Evolutionary conservation across 1,140 invertebrate genomes (phyloP).

Genomic region (Zaprionus inermis): DNA sequence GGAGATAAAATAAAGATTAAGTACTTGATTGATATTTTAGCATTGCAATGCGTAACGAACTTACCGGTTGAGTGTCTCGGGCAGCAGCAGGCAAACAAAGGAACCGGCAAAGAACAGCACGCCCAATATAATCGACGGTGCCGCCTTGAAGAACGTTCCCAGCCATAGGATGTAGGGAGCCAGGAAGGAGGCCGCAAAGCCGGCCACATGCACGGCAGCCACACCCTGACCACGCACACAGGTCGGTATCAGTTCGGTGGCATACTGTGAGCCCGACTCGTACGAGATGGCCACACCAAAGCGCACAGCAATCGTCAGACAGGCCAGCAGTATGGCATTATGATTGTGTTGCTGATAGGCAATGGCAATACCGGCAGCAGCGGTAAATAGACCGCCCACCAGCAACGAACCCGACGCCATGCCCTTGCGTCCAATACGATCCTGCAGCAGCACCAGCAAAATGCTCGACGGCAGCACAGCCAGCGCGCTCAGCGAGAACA

Average conservation of each 20-base stretch:
- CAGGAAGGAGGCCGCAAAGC: conserved; percentile 86
- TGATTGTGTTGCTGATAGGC: conserved; percentile 80
- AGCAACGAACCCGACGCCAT: conserved; percentile 86
- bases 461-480: conserved; percentile 87
- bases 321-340: conserved; percentile 83
- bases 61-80: conserved; percentile 86
- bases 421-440: conserved; percentile 86
- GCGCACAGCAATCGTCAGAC: conserved; percentile 86
- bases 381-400: conserved; percentile 85
- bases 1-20: conserved; percentile 1
- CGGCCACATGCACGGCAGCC: conserved; percentile 86
- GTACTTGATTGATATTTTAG: neutral
- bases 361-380: conserved; percentile 79
- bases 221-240: conserved; percentile 87
- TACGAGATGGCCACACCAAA: conserved; percentile 88
- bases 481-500: conserved; percentile 86
- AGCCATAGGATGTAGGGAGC: conserved; percentile 86
- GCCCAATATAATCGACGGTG: conserved; percentile 86
- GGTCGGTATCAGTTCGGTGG: conserved; percentile 88
- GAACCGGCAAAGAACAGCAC: conserved; percentile 86
- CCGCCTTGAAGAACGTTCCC: conserved; percentile 85
- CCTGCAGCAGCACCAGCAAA: conserved; percentile 86
- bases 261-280: conserved; percentile 87
- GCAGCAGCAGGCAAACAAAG: conserved; percentile 86
- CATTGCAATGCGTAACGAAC: neutral